phyloP scores from a whole-genome alignment of 2,888 invertebrate species.

The Melinopterus prodromus region DNA sequence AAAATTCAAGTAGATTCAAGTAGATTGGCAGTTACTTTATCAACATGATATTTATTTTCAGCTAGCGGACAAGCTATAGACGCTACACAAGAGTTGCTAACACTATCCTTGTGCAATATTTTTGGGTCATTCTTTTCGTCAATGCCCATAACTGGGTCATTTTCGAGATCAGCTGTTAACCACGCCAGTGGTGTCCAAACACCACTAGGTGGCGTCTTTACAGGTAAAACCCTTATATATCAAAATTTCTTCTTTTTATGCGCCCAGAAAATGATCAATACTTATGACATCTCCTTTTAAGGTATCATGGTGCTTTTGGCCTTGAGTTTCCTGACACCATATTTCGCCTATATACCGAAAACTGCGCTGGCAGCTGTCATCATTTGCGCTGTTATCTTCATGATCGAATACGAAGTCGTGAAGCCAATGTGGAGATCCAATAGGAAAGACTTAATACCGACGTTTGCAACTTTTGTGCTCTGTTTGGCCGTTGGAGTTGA shows the following conservation, averaged over 20 bases:
- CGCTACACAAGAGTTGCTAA: constrained; percentile 89
- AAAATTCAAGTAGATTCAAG: too few relatives aligned
- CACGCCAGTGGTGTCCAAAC: constrained; percentile 94
- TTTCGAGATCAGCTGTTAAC: constrained; percentile 91
- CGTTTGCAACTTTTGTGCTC: constrained; percentile 82
- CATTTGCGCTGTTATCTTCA: constrained; percentile 93
- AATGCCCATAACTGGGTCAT: constrained; percentile 91
- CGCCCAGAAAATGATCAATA: neutral
- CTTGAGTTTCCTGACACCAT: constrained; percentile 85
- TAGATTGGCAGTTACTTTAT: neutral
- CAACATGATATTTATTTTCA: constrained; percentile 53
- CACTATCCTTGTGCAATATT: constrained; percentile 85
- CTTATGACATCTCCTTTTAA: constrained; percentile 51
- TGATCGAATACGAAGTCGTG: constrained; percentile 91
- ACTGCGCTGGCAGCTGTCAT: constrained; percentile 91
- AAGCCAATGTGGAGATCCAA: constrained; percentile 87
- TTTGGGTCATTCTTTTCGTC: constrained; percentile 88
- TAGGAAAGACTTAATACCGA: constrained; percentile 81
- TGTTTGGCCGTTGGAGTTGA: constrained; percentile 87
- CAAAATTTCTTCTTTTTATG: neutral
- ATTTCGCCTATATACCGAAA: constrained; percentile 90
- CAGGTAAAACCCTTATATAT: constrained; percentile 63
- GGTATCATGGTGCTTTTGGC: constrained; percentile 84
- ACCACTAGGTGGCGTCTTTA: constrained; percentile 85
- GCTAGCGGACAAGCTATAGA: constrained; percentile 83